Conservation (phyloP, 1,140 invertebrate species). For the Oppia nitens region DNA sequence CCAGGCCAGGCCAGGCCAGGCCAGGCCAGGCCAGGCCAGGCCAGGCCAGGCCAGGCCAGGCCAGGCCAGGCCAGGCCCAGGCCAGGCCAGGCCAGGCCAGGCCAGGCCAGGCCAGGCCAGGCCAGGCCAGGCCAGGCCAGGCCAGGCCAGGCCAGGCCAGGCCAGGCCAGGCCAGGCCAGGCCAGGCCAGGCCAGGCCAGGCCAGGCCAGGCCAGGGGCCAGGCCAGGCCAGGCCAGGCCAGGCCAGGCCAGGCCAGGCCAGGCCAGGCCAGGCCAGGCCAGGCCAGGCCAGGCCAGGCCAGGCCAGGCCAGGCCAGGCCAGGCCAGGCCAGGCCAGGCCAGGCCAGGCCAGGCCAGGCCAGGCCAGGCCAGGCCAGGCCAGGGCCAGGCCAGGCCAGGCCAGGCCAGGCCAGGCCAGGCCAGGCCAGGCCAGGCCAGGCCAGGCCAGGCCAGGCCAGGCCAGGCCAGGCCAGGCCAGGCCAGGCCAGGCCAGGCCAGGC, state of each 20-base stretch:
- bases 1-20: slow-evolving; percentile 21
- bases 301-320: slow-evolving; percentile 20
- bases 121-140: slow-evolving; percentile 23
- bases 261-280: slow-evolving; percentile 22
- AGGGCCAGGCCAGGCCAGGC: slow-evolving; percentile 16
- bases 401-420: slow-evolving; percentile 22
- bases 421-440: slow-evolving; percentile 20
- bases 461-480: slow-evolving; percentile 21
- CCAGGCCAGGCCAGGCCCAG: slow-evolving; percentile 21
- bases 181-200: slow-evolving; percentile 22
- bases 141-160: slow-evolving; percentile 20
- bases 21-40: slow-evolving; percentile 22
- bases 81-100: slow-evolving; percentile 22
- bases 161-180: slow-evolving; percentile 23
- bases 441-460: slow-evolving; percentile 18
- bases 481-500: slow-evolving; percentile 18
- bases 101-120: slow-evolving; percentile 23
- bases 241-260: slow-evolving; percentile 22
- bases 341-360: slow-evolving; percentile 20
- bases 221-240: slow-evolving; percentile 21
- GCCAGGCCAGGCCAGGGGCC: slow-evolving; percentile 22
- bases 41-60: slow-evolving; percentile 20
- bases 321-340: slow-evolving; percentile 21
- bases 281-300: slow-evolving; percentile 22
- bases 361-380: slow-evolving; percentile 22